Evolutionary conservation across 2,888 invertebrate genomes (phyloP).

Genomic region (Volucella bombylans): DNA sequence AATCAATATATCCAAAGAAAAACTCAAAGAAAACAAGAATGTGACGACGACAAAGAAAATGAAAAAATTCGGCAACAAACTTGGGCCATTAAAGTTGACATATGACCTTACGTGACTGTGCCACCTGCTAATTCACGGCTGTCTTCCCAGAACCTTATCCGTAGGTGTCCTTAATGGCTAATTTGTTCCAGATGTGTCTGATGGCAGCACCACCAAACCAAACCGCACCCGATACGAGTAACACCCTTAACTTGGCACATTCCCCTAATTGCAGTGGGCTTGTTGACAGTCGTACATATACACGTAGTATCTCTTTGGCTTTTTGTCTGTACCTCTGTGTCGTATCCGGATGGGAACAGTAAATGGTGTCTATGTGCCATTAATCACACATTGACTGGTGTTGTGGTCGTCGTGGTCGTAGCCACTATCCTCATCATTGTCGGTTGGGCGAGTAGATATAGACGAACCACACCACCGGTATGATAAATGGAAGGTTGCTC

Average conservation of each 20-base stretch:
- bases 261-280: slow-evolving; percentile 41
- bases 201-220: neutral
- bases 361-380: slow-evolving; percentile 26
- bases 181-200: slow-evolving; percentile 10
- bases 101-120: slow-evolving; percentile 40
- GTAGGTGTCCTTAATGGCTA: slow-evolving; percentile 33
- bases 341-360: slow-evolving; percentile 17
- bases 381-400: slow-evolving; percentile 41
- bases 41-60: too few species aligned
- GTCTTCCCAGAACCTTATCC: neutral
- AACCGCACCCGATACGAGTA: neutral
- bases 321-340: slow-evolving; percentile 28
- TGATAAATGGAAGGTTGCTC: slow-evolving; percentile 50
- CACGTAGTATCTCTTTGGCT: slow-evolving; percentile 8
- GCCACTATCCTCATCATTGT: slow-evolving; percentile 9
- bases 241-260: slow-evolving; percentile 42
- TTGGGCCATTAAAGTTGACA: slow-evolving; percentile 44
- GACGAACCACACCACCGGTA: neutral
- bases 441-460: neutral
- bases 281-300: slow-evolving; percentile 9
- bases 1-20: slow-evolving; percentile 22
- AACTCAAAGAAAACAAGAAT: neutral
- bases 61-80: neutral
- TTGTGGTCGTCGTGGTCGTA: neutral
- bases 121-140: slow-evolving; percentile 24